phyloP scores from a whole-genome alignment of 2,888 invertebrate species.

The Amphipoea lucens region DNA sequence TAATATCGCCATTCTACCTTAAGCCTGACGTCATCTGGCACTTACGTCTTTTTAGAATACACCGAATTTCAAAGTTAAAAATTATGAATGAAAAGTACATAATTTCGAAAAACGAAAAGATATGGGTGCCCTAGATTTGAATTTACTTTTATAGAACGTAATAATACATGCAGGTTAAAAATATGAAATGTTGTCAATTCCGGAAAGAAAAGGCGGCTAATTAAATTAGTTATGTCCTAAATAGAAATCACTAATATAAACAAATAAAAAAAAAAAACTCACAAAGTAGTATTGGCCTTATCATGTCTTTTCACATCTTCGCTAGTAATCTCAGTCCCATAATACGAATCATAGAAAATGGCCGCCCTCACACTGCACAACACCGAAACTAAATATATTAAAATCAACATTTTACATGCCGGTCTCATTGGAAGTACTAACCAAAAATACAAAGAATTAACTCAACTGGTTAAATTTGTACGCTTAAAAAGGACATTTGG shows the following conservation, averaged over 20 bases:
- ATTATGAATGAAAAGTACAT: no score
- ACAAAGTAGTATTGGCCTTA: conserved; percentile 78
- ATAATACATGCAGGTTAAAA: no score
- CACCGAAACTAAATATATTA: conserved; percentile 60
- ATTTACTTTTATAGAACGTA: no score
- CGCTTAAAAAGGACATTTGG: conserved; percentile 43
- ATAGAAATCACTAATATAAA: neutral
- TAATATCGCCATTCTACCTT: no score
- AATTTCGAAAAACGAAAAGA: no score
- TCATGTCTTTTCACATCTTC: conserved; percentile 74
- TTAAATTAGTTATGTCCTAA: neutral
- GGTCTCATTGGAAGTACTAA: conserved; percentile 16
- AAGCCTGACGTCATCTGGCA: no score
- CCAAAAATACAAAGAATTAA: conserved; percentile 27
- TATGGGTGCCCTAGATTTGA: no score
- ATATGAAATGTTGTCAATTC: no score
- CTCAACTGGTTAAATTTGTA: conserved; percentile 23
- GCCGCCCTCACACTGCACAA: conserved; percentile 58
- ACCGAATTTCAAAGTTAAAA: no score
- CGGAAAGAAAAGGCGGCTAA: no score
- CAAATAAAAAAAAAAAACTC: conserved; percentile 62
- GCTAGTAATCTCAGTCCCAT: conserved; percentile 69
- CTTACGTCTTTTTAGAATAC: no score
- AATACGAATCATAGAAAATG: conserved; percentile 75
- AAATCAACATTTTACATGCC: conserved; percentile 61